These are phyloP conservation scores for Lepilemur septentrionalis DNA, from an alignment of 2,797 vertebrate species.

Conservation along the genomic window DNA sequence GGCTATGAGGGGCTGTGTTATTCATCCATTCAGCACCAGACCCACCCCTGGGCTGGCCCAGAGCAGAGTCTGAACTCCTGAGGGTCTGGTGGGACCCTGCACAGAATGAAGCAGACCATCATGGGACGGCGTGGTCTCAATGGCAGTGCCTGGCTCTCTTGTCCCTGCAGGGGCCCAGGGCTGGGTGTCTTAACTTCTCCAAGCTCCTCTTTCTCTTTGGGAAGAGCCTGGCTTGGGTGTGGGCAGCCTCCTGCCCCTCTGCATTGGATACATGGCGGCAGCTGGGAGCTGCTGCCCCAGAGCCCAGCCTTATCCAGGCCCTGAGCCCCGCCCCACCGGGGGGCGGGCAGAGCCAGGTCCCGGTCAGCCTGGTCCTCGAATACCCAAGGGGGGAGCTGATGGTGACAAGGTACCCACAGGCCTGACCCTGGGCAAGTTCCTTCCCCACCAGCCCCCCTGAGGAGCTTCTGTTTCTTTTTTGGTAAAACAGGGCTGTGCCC, in stretches of 20 bases:
- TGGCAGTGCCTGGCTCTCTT: accelerated
- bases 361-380: neutral
- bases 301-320: neutral
- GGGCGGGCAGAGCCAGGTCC: neutral
- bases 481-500: neutral
- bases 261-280: too few species aligned
- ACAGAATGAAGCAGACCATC: accelerated
- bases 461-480: neutral
- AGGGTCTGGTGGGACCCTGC: neutral
- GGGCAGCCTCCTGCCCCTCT: neutral
- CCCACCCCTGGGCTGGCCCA: neutral
- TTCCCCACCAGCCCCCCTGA: too few species aligned
- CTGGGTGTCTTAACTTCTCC: neutral
- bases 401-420: neutral
- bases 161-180: accelerated
- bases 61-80: neutral
- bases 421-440: too few species aligned
- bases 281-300: neutral
- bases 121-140: accelerated
- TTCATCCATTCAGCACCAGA: neutral
- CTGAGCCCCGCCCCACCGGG: too few species aligned
- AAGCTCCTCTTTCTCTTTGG: neutral
- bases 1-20: accelerated
- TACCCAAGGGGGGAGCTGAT: neutral
- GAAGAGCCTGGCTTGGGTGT: neutral